Conservation (phyloP, 2,113 vertebrate genomes). For the Lontra canadensis region DNA sequence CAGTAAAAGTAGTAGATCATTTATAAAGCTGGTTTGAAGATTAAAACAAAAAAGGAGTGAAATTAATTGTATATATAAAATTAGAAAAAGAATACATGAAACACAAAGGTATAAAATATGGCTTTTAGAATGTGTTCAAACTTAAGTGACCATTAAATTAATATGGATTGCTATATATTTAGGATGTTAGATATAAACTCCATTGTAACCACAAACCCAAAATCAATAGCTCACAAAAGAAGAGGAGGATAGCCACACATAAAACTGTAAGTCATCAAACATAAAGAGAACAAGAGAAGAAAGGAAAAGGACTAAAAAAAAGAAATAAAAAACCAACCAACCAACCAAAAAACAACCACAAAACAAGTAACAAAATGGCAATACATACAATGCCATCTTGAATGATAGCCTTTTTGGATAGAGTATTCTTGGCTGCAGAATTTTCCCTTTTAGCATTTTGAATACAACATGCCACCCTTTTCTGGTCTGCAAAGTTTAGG, state of each 20-base stretch:
- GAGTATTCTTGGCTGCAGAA: neutral
- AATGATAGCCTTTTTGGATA: neutral
- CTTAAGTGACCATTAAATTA: neutral
- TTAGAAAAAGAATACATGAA: neutral
- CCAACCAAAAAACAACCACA: neutral
- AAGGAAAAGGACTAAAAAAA: neutral
- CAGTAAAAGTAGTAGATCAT: neutral
- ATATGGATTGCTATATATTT: neutral
- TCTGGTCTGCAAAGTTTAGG: neutral
- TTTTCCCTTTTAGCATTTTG: neutral
- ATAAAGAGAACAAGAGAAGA: neutral
- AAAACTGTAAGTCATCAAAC: neutral
- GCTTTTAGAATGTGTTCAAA: neutral
- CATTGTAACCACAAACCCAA: neutral
- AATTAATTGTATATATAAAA: neutral
- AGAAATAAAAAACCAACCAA: too few species aligned
- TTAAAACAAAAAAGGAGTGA: neutral
- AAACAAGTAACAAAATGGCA: neutral
- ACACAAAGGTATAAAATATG: neutral
- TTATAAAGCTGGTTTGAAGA: neutral
- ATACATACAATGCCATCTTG: neutral
- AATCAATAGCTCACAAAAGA: neutral
- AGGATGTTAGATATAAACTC: neutral
- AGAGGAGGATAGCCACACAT: neutral
- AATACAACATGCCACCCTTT: neutral